These are phyloP conservation scores for Phytoseiulus persimilis DNA, from an alignment of 2,888 invertebrate species.

Conservation along the genomic window DNA sequence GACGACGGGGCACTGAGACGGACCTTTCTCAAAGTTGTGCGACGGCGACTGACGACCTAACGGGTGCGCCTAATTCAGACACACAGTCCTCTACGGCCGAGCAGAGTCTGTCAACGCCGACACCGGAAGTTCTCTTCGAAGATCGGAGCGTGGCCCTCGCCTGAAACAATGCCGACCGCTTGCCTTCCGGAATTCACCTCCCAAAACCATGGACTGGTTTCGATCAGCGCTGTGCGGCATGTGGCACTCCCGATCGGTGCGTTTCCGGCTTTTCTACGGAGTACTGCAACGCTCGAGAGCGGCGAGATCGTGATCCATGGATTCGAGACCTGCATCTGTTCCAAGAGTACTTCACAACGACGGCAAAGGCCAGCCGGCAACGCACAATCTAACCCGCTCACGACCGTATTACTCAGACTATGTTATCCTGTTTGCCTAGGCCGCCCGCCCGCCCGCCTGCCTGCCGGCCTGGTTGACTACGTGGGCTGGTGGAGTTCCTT, in stretches of 20 bases:
- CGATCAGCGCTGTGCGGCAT: not conserved
- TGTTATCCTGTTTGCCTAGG: not conserved
- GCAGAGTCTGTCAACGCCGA: not conserved
- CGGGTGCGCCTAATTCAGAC: constrained; percentile 5
- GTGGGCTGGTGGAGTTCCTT: not conserved
- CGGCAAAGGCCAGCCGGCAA: constrained; percentile 5
- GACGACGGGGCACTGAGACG: not conserved
- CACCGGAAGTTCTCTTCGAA: not conserved
- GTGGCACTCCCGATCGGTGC: not conserved
- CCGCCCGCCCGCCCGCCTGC: not conserved
- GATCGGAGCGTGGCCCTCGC: not conserved
- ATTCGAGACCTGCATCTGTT: not conserved
- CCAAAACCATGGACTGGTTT: not conserved
- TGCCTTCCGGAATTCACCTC: not conserved
- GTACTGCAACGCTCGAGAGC: constrained; percentile 5
- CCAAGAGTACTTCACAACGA: not conserved
- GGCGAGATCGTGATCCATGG: not conserved
- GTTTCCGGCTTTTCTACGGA: not conserved
- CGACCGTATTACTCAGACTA: constrained; percentile 5
- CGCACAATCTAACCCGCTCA: not conserved
- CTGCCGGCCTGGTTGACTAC: not conserved
- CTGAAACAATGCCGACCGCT: not conserved
- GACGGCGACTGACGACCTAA: not conserved
- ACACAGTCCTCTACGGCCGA: not conserved
- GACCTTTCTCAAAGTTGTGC: not conserved